A percentile compares a stretch with the other conserved stretches of the same genome.
phyloP scores from a whole-genome alignment of 2,888 invertebrate genomes.

The Hypercompe scribonia region DNA sequence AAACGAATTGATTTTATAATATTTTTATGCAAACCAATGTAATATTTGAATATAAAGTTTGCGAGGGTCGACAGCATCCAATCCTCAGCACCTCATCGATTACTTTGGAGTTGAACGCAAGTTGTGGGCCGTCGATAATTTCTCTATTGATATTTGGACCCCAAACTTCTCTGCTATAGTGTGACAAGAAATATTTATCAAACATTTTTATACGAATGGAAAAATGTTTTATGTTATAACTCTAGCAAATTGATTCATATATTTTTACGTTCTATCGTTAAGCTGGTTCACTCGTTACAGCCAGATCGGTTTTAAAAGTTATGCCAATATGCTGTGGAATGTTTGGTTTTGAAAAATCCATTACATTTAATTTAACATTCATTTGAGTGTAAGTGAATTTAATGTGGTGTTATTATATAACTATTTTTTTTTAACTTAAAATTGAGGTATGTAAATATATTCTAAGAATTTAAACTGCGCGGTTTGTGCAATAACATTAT shows the following conservation, averaged over 20 bases:
- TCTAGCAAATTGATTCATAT: constrained; percentile 28
- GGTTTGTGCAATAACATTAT: background rate
- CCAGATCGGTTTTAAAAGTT: constrained; percentile 10
- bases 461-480: too few species aligned
- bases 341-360: constrained; percentile 2
- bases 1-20: constrained; percentile 38
- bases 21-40: constrained; percentile 32
- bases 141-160: constrained; percentile 54
- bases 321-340: background rate
- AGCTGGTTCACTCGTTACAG: constrained; percentile 14
- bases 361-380: too few species aligned
- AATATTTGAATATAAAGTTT: constrained; percentile 54
- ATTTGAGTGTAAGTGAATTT: too few species aligned
- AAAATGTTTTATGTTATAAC: constrained; percentile 33
- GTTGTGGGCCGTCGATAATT: constrained; percentile 50
- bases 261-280: constrained; percentile 13
- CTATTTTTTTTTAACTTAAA: too few species aligned
- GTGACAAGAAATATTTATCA: constrained; percentile 38
- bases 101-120: constrained; percentile 51
- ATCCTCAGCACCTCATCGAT: constrained; percentile 59
- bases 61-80: constrained; percentile 39
- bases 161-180: constrained; percentile 38
- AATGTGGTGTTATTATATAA: too few species aligned
- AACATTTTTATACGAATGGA: constrained; percentile 37
- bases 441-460: too few species aligned